Base-by-base conservation (phyloP, 2,113 vertebrate species). In the Daboia siamensis region DNA sequence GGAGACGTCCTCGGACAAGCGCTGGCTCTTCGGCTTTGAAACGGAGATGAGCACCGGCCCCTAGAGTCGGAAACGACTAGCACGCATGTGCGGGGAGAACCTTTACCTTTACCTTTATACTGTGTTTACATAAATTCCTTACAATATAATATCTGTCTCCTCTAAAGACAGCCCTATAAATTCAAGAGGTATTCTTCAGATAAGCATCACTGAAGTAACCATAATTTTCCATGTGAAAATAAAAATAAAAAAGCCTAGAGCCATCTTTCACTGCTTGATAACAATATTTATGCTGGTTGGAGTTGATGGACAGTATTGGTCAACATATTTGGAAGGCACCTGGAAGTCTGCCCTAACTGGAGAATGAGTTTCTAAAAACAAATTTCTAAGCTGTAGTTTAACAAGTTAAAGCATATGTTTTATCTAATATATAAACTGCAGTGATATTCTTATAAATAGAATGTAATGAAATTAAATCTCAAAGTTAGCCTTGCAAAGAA, bases 81-180 rank as follows among this genome's bases (percentile, higher is more conserved):
- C 39, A 39, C 39, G 39, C 39, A 39, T 39, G 39, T 39, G 39
- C 39, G 2, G 39, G 39, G 39, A n/a, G 39, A 39, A 39, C 39
- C 39, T 39, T 39, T 39, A 39, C 39, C 39, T 39, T 39, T 39
- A 39, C 39, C 39, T 39, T 85, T 86, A 59, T 57, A 59, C 15
- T 17, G 7, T 51, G 13, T 44, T 48, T 80, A 59, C 33, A 86
- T n/a, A 57, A 86, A 55, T 44, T 20, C 80, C 39, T 57, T 85
- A n/a, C 5, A 89, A 39, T 5, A 44, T 92, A 85, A 59, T 24
- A 12, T 23, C 21, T 59, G 3, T 54, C 9, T 44, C 39, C 8
- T 89, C 61, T 74, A 64, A 0, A 0, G 55, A 15, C 56, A 23
- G 10, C 15, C 6, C 29, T n/a, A 61, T n/a, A 84, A n/a, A 51